Evolutionary conservation across 2,888 invertebrate species (phyloP).

Genomic region (Hypomecis atomaria): DNA sequence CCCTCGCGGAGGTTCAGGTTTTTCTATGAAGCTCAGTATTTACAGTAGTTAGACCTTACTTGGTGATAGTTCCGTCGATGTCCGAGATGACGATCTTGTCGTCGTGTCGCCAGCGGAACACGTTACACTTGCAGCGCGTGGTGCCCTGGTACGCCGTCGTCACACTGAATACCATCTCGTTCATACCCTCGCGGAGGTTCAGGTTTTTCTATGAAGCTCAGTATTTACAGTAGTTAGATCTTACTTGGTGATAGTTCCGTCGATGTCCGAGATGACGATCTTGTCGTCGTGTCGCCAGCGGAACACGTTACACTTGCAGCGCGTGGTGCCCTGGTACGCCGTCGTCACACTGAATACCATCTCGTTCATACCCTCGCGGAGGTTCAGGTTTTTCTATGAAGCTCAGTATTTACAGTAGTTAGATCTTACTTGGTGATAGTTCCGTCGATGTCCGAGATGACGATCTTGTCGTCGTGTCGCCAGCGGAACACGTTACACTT

Average conservation of each 20-base stretch:
- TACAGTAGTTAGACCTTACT: conserved; percentile 80
- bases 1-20: conserved; percentile 95
- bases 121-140: conserved; percentile 96
- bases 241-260: conserved; percentile 98
- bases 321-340: conserved; percentile 98
- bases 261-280: conserved; percentile 99
- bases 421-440: conserved; percentile 95
- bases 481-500: conserved; percentile 98
- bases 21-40: too few relatives aligned
- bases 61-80: conserved; percentile 99
- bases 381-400: conserved; percentile 94
- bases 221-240: too few relatives aligned
- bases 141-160: conserved; percentile 99
- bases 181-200: conserved; percentile 95
- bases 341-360: conserved; percentile 99
- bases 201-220: conserved; percentile 95
- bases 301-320: conserved; percentile 98
- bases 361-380: conserved; percentile 97
- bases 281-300: conserved; percentile 98
- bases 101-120: conserved; percentile 98
- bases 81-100: conserved; percentile 99
- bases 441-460: conserved; percentile 99
- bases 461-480: conserved; percentile 98
- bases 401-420: too few relatives aligned
- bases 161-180: conserved; percentile 98